A percentile compares a stretch with the other conserved stretches of the same genome.
These are phyloP conservation scores for Podarcis siculus DNA, from an alignment of 2,797 vertebrate genomes.

Conservation along the genomic window DNA sequence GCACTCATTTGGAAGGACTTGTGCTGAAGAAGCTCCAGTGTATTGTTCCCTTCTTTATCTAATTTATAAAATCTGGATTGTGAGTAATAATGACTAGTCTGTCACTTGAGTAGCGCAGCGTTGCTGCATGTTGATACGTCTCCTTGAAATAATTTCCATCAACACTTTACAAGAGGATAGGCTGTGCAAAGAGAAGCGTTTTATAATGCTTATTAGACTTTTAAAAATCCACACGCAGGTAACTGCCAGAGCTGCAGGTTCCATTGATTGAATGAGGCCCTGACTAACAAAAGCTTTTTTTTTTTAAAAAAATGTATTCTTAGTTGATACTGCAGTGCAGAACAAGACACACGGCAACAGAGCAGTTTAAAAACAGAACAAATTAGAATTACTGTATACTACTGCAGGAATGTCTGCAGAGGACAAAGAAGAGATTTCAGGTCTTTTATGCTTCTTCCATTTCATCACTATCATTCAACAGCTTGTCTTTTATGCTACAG, in stretches of 20 bases:
- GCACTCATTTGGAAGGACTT: neutral
- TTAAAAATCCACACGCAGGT: neutral
- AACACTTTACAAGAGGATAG: neutral
- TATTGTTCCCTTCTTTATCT: neutral
- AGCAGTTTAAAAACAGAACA: conserved; percentile 5
- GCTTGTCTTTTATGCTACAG: conserved; percentile 21
- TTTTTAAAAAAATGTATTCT: neutral
- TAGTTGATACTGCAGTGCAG: neutral
- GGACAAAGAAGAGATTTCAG: conserved; percentile 17
- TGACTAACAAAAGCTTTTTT: neutral
- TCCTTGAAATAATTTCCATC: neutral
- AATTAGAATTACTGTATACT: conserved; percentile 29
- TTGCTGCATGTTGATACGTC: neutral
- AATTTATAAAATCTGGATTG: neutral
- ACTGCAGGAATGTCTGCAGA: neutral
- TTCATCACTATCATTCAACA: conserved; percentile 42
- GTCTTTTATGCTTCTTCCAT: neutral
- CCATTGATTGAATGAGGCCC: neutral
- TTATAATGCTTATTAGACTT: neutral
- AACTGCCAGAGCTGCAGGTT: neutral
- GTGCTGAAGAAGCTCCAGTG: neutral
- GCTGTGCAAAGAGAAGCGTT: neutral
- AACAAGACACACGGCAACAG: neutral
- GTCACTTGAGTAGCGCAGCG: neutral
- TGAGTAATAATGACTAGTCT: neutral